Base-by-base conservation (phyloP, 2,888 invertebrate species). In the Oscheius sp. region DNA sequence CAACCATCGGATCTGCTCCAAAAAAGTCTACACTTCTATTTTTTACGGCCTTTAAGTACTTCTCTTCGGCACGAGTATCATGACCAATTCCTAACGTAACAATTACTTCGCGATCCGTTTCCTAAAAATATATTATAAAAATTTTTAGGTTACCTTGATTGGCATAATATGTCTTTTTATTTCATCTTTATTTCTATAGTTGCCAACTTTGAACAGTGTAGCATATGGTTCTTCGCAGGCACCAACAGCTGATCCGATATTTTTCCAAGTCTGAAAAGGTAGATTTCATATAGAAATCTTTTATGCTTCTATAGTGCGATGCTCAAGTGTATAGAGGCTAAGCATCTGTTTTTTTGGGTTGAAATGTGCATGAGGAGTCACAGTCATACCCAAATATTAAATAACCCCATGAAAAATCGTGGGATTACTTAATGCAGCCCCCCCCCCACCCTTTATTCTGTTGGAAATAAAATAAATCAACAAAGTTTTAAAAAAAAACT, bases 181-280 rank as follows among this genome's bases (percentile, higher is more conserved):
- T 41, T 74, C 74, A 38, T 74, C 74, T 14, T 67, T 64, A 33
- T 74, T 74, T 14, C 63, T n/a, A 41, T 54, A 70, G 28, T 69
- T 69, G 1, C 61, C 45, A 26, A 74, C 26, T 6, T 59, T 59
- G 26, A 59, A 20, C 6, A 59, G 3, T 26, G 41, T 9, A 8
- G 28, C 59, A 17, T 44, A 59, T 2, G 59, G 41, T n/a, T 59
- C 26, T n/a, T 59, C 59, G 45, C 59, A 59, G 2, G 41, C 59
- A 14, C 59, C 26, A 9, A 41, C 41, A 1, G 26, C 26, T 24
- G 6, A 17, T 44, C 59, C 59, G 17, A 59, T 59, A 17, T 41
- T 38, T 6, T 30, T n/a, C 59, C 59, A 59, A 26, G 59, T 59
- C 59, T 59, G 30, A 44, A 59, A 44, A n/a, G n/a, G n/a, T n/a